phyloP scores from a whole-genome alignment of 2,797 vertebrate genomes.

The Tenualosa ilisha region DNA sequence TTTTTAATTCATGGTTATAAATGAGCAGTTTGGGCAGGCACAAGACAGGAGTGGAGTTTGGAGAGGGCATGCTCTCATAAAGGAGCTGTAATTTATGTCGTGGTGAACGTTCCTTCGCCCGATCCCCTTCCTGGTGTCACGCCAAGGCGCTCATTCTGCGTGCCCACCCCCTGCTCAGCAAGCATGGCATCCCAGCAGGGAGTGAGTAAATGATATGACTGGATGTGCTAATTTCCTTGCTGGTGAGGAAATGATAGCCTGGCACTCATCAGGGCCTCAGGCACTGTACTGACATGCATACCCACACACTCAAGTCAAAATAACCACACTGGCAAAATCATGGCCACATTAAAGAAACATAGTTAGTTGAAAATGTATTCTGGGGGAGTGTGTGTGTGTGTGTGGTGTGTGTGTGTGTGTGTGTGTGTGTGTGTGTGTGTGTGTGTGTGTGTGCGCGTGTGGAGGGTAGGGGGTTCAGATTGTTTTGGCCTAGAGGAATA shows the following conservation, averaged over 20 bases:
- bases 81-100: conserved; percentile 60
- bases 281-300: neutral
- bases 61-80: conserved; percentile 41
- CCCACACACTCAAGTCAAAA: neutral
- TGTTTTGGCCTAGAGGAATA: neutral
- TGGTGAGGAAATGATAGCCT: neutral
- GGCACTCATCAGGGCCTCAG: neutral
- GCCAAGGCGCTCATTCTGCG: conserved; percentile 43
- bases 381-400: neutral
- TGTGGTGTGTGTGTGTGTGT: neutral
- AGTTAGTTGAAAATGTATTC: neutral
- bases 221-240: conserved; percentile 28
- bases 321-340: neutral
- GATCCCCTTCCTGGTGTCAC: conserved; percentile 33
- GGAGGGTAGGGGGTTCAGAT: neutral
- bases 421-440: too few species aligned
- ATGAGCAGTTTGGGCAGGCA: conserved; percentile 40
- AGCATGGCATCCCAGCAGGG: conserved; percentile 44
- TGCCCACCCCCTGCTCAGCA: conserved; percentile 16
- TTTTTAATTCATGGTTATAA: conserved; percentile 60
- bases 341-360: neutral
- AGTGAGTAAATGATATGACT: conserved; percentile 38
- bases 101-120: conserved; percentile 26
- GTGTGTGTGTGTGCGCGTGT: neutral
- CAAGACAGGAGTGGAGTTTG: conserved; percentile 39